Evolutionary conservation across 2,888 invertebrate genomes (phyloP), one percentile per base, ranked within the genome.

Genomic region (Lasius platythorax): DNA sequence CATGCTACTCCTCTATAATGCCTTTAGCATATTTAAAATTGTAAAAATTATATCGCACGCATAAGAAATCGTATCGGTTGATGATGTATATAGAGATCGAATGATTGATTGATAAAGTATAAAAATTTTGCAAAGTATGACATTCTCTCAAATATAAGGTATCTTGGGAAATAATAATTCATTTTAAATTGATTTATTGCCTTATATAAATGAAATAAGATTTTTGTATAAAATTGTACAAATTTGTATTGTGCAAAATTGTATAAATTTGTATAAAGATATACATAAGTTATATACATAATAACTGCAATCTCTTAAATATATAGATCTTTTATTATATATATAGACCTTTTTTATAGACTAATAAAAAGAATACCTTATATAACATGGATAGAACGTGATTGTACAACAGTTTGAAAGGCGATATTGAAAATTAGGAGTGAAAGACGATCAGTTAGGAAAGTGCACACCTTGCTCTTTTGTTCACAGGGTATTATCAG

Each of bases 401-500:
- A 56, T 68, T 46, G 30, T 33, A 61, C 33, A 46, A 33, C 6
- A 18, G 18, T 73, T 81, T 73, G 50, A 46, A 81, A 79, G 61
- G 61, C 79, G 63, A 67, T 81, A 81, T 81, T 58, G 76, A 68
- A 74, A 82, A 81, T 81, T 81, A 81, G 23, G 23, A 79, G 70
- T 61, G 46, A 61, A 63, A 15, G 64, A 79, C 64, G 50, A 82
- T 56, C 68, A 70, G 70, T 83, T 58, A 50, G 33, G 50, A 81
- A 81, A 81, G 46, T 81, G 72, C 63, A 68, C 40, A 70, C 43
- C 15, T 11, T 64, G 70, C 72, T 68, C 61, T 61, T 83, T 73
- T 63, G 73, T 61, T 64, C 68, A 0, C 96, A 98, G 98, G 98
- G 95, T 98, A 98, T 95, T 98, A 98, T 96, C 98, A 98, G 96